Percentiles rank a stretch among this genome's conserved stretches.
phyloP scores from a whole-genome alignment of 2,113 vertebrate genomes.

The Cyphomyrus plagiostoma region DNA sequence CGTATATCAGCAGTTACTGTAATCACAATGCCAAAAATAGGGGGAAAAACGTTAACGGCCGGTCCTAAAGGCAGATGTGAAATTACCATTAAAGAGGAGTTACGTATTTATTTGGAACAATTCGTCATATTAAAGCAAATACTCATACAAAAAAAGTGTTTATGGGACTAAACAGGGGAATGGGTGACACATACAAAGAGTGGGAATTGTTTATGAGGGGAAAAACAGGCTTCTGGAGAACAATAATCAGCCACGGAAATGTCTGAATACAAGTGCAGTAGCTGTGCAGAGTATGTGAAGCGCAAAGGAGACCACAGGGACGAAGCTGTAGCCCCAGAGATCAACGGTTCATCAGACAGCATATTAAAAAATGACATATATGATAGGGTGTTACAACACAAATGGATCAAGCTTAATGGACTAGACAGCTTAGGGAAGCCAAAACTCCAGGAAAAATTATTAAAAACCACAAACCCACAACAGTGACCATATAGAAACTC shows the following conservation, averaged over 20 bases:
- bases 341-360: background rate
- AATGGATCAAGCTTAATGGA: background rate
- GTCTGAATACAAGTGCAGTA: background rate
- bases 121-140: background rate
- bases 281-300: background rate
- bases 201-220: constrained; percentile 9
- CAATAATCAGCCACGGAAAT: constrained; percentile 7
- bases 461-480: constrained; percentile 34
- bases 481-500: constrained; percentile 25
- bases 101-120: constrained; percentile 13
- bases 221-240: background rate
- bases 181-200: constrained; percentile 2
- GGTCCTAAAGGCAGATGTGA: background rate
- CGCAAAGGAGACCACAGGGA: background rate
- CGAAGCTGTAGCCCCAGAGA: background rate
- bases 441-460: constrained; percentile 24
- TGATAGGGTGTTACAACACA: background rate
- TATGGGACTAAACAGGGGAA: background rate
- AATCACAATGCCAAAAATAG: constrained; percentile 1
- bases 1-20: constrained; percentile 15
- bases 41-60: background rate
- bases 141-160: background rate
- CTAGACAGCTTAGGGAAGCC: background rate
- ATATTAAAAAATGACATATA: background rate
- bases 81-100: background rate